These are phyloP conservation scores for Drosophila yakuba DNA, from an alignment of 1,140 invertebrate genomes.

Conservation along the genomic window DNA sequence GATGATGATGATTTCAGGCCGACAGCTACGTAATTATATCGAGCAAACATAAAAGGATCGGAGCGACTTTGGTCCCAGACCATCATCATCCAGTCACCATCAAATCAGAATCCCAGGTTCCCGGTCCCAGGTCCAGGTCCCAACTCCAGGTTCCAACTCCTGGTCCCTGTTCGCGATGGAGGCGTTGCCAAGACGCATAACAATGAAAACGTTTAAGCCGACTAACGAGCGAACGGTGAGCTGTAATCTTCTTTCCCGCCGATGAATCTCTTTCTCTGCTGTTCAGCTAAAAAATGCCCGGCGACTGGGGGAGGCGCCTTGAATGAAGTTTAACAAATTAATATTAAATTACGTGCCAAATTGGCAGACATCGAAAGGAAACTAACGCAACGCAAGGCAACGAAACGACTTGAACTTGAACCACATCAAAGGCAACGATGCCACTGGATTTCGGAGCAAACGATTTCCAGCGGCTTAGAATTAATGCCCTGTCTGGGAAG, in stretches of 20 bases:
- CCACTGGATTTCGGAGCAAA: conserved; percentile 64
- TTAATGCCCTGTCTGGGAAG: conserved; percentile 37
- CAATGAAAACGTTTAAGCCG: conserved; percentile 81
- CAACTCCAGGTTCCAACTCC: too few relatives aligned
- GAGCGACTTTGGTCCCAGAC: conserved; percentile 28
- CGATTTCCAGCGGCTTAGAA: conserved; percentile 29
- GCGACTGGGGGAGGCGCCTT: conserved; percentile 66
- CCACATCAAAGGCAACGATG: conserved; percentile 59
- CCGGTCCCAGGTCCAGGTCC: neutral
- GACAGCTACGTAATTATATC: conserved; percentile 73
- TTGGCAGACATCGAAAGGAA: conserved; percentile 60
- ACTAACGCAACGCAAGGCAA: neutral
- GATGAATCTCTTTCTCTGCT: conserved; percentile 26
- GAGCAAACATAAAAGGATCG: conserved; percentile 76
- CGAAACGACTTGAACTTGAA: conserved; percentile 13
- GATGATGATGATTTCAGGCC: conserved; percentile 74
- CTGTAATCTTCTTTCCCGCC: conserved; percentile 62
- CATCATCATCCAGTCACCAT: neutral
- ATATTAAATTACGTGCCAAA: conserved; percentile 82
- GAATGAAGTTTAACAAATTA: conserved; percentile 80
- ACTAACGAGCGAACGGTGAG: conserved; percentile 70
- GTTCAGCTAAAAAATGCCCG: conserved; percentile 24
- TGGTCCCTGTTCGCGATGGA: conserved; percentile 18
- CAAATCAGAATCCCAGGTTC: neutral
- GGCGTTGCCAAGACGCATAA: conserved; percentile 76